Percentiles rank a stretch among this genome's conserved stretches.
phyloP scores from a whole-genome alignment of 1,140 invertebrate genomes.

The Lasioglossum albipes region DNA sequence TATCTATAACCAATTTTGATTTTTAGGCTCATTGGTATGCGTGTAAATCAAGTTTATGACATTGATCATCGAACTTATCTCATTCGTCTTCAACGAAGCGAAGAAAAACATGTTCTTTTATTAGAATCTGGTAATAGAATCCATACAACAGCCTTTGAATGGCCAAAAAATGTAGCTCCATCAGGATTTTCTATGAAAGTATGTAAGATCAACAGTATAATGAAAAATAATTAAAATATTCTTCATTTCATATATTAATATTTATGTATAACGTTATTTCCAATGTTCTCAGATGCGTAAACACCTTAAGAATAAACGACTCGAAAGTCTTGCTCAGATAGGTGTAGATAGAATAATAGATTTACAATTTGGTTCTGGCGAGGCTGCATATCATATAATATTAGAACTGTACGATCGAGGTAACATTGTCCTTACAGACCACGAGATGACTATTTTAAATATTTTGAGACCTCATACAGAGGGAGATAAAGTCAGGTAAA shows the following conservation, averaged over 20 bases:
- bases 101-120: conserved; percentile 92
- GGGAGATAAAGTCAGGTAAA: conserved; percentile 91
- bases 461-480: conserved; percentile 96
- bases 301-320: conserved; percentile 96
- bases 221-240: no score
- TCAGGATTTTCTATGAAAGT: conserved; percentile 99
- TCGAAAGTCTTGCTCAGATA: conserved; percentile 92
- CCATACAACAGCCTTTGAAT: conserved; percentile 97
- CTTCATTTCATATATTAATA: no score
- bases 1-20: conserved; percentile 13
- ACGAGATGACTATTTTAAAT: conserved; percentile 94
- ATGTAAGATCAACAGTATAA: conserved; percentile 28
- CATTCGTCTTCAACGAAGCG: conserved; percentile 90
- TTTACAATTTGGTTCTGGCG: conserved; percentile 95
- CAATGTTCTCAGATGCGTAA: conserved; percentile 90
- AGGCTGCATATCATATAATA: conserved; percentile 97
- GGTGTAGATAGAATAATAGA: conserved; percentile 94
- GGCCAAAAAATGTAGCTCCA: conserved; percentile 98
- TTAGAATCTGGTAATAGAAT: conserved; percentile 97
- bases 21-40: conserved; percentile 91
- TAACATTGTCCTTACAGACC: conserved; percentile 97
- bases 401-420: conserved; percentile 98
- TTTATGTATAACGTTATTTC: not conserved
- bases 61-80: conserved; percentile 98
- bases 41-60: conserved; percentile 98